A percentile compares a stretch with the other conserved stretches of the same genome.
Evolutionary conservation across 2,888 invertebrate genomes (phyloP).

Genomic region (Amphipyra tragopoginis): DNA sequence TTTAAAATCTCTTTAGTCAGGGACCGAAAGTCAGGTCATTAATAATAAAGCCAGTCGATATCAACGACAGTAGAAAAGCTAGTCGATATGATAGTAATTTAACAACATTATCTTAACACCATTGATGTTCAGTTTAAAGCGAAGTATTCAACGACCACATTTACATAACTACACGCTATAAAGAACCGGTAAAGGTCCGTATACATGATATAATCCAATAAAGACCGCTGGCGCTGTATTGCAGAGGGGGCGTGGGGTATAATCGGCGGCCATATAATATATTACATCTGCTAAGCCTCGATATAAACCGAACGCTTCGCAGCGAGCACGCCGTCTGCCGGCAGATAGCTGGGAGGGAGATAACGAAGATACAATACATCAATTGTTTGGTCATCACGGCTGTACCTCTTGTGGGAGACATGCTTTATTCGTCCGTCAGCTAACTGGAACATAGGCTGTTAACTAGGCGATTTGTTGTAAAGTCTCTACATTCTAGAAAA

Average conservation of each 20-base stretch:
- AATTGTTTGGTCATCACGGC: slow-evolving; percentile 18
- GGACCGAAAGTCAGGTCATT: not conserved
- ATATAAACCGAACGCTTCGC: not conserved
- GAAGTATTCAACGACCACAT: slow-evolving; percentile 1
- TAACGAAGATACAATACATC: slow-evolving; percentile 10
- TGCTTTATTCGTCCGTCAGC: slow-evolving; percentile 13
- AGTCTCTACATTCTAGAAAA: no score
- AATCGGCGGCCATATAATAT: not conserved
- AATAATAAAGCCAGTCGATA: not conserved
- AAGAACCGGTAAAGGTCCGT: not conserved
- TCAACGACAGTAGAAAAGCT: no score
- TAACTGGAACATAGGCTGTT: not conserved
- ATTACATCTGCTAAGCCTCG: slow-evolving; percentile 1
- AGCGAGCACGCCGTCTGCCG: not conserved
- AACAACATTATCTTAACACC: slow-evolving; percentile 3
- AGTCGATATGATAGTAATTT: not conserved
- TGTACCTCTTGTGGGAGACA: not conserved
- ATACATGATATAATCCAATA: slow-evolving; percentile 4
- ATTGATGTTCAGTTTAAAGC: not conserved
- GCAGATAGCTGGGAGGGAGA: not conserved
- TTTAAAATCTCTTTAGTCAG: not conserved
- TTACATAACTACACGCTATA: slow-evolving; percentile 1
- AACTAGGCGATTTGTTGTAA: not conserved
- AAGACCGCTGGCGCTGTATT: not conserved
- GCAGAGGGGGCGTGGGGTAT: slow-evolving; percentile 6